A percentile compares a stretch with the other conserved stretches of the same genome.
Conservation (phyloP, 2,113 vertebrate species). For the Xenotilapia leptura region DNA sequence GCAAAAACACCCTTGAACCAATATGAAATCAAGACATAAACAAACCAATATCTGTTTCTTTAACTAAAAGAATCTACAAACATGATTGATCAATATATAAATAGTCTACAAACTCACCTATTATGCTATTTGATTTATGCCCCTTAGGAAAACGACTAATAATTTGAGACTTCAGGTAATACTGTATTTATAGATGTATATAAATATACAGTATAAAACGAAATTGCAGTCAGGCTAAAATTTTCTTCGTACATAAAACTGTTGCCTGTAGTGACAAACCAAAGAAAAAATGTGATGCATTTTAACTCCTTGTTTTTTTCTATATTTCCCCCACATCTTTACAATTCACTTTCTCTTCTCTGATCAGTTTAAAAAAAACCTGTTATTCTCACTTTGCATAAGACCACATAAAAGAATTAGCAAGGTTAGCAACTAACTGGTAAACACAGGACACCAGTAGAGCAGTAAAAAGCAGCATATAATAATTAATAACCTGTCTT, state of each 20-base stretch:
- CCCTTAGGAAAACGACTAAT: fast-evolving
- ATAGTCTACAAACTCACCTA: background rate
- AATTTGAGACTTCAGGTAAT: background rate
- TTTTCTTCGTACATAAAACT: background rate
- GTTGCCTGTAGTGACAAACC: background rate
- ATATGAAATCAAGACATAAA: fast-evolving
- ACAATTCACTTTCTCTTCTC: background rate
- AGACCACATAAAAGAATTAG: background rate
- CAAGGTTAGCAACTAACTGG: background rate
- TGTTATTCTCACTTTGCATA: background rate
- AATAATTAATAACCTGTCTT: background rate
- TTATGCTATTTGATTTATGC: background rate
- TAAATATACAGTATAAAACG: fast-evolving
- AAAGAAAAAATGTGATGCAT: background rate
- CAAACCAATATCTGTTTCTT: background rate
- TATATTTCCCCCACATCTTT: fast-evolving
- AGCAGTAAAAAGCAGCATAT: background rate
- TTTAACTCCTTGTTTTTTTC: no score
- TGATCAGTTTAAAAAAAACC: background rate
- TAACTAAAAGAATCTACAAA: background rate
- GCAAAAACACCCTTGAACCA: background rate
- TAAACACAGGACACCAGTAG: background rate
- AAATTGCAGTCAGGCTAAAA: background rate
- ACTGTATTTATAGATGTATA: background rate
- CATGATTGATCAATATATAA: background rate